Percentiles rank a stretch among this genome's conserved stretches.
Evolutionary conservation across 2,113 vertebrate species (phyloP).

Genomic region (Chamaetylas fuelleborni): DNA sequence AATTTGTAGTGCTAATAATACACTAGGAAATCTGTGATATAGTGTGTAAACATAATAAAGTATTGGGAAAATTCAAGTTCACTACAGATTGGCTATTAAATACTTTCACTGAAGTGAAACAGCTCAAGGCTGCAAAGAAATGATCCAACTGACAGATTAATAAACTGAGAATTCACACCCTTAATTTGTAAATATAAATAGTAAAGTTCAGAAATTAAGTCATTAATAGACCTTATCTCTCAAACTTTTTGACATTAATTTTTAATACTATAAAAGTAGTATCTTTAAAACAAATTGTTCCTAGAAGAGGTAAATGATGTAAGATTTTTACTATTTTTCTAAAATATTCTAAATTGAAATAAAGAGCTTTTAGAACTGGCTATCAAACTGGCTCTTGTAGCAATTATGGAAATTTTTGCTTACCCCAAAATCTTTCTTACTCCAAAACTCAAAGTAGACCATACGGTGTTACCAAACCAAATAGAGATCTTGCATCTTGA

Average conservation of each 20-base stretch:
- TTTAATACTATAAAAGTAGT: neutral
- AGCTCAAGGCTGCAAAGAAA: conserved; percentile 13
- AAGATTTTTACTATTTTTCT: neutral
- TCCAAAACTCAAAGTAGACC: neutral
- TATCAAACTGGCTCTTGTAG: neutral
- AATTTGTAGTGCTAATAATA: neutral
- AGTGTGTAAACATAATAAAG: neutral
- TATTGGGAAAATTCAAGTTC: neutral
- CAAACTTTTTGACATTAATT: neutral
- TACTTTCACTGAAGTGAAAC: conserved; percentile 13
- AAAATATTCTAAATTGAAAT: neutral
- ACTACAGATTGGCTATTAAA: neutral
- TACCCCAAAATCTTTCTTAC: neutral
- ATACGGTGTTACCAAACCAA: neutral
- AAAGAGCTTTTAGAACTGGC: neutral
- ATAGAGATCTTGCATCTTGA: neutral
- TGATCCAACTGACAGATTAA: neutral
- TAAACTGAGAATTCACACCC: conserved; percentile 9
- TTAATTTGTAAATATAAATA: conserved; percentile 40
- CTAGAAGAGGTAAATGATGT: neutral
- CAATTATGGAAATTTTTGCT: neutral
- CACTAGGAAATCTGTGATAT: neutral
- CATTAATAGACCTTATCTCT: neutral
- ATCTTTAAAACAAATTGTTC: neutral
- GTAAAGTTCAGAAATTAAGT: neutral